Base-by-base conservation (phyloP, 2,797 vertebrate genomes). In the Acipenser ruthenus region DNA sequence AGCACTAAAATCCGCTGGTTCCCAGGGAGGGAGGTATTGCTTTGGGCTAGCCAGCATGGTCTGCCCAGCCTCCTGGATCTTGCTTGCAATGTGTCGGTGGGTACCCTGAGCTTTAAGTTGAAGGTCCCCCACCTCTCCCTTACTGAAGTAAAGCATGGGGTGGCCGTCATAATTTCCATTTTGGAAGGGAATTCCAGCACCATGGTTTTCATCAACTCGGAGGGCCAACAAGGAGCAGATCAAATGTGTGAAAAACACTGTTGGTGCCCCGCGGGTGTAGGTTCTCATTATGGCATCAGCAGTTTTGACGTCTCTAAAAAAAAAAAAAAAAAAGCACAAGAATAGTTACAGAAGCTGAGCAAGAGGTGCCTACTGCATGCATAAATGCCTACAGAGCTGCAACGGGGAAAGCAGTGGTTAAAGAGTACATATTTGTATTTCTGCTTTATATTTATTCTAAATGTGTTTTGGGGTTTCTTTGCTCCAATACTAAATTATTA, bases 221-320 rank as follows among this genome's bases (percentile, higher is more conserved):
- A 49, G 83, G 71, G 84, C 78, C 1, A 92, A 77, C 74, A 89
- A 82, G 10, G 86, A 81, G 85, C 89, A 93, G 81, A 95, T 76
- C 5, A 80, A 73, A 52, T 87, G 88, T 94, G 99, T 90, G 85
- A 98, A 94, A 91, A 99, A 95, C 81, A 95, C 95, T 81, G 92
- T 94, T 75, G 96, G 95, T 78, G 96, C 93, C 78, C 95, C 95
- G 72, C 94, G 93, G 79, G 94, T 96, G 86, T 95, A 89, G 78
- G 94, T 91, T 85, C 88, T 97, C 96, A 99, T 99, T 75, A 87
- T 98, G 88, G 86, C 93, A 96, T 95, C 89, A 85, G 91, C 87
- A 86, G 6, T 63, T 90, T 91, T 78, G 77, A 87, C 87, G 37
- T 37, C 72, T 82, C 86, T 73, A 75, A 80, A 68, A 76, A 78